These are phyloP conservation scores for Oxyscelio sp. DNA, from an alignment of 2,888 invertebrate genomes.

Conservation along the genomic window DNA sequence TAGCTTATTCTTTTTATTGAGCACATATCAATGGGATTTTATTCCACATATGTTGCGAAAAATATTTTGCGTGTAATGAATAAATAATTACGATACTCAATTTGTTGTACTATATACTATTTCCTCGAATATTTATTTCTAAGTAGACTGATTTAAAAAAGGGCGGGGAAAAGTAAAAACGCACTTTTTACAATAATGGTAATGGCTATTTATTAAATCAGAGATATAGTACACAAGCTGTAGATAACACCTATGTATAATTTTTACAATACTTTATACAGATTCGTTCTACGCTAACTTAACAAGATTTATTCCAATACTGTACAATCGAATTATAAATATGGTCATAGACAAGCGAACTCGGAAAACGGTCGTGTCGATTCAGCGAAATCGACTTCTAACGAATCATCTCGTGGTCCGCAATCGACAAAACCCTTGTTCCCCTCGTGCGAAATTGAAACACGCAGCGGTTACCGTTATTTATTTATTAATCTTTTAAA, in stretches of 20 bases:
- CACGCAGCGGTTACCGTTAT: conserved; percentile 40
- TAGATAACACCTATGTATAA: conserved; percentile 88
- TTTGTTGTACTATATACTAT: too few species aligned
- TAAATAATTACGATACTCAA: too few species aligned
- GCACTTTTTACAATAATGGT: conserved; percentile 75
- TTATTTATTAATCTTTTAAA: neutral
- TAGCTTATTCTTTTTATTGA: too few species aligned
- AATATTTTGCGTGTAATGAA: too few species aligned
- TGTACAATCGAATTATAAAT: conserved; percentile 85
- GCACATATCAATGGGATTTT: too few species aligned
- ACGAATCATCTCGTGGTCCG: neutral
- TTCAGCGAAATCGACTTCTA: neutral
- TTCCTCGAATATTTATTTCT: too few species aligned
- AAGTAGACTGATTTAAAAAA: too few species aligned
- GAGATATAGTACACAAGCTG: conserved; percentile 88
- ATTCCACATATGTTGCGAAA: too few species aligned
- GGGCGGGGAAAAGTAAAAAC: too few species aligned
- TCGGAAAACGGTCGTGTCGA: conserved; percentile 28
- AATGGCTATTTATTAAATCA: conserved; percentile 87
- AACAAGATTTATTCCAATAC: conserved; percentile 82
- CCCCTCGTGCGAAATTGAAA: conserved; percentile 46
- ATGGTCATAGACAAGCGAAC: conserved; percentile 71
- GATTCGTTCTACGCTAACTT: conserved; percentile 80
- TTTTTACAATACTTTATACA: conserved; percentile 87
- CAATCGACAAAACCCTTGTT: conserved; percentile 14